Base-by-base conservation (phyloP, 2,113 vertebrate species). In the Cromileptes altivelis region DNA sequence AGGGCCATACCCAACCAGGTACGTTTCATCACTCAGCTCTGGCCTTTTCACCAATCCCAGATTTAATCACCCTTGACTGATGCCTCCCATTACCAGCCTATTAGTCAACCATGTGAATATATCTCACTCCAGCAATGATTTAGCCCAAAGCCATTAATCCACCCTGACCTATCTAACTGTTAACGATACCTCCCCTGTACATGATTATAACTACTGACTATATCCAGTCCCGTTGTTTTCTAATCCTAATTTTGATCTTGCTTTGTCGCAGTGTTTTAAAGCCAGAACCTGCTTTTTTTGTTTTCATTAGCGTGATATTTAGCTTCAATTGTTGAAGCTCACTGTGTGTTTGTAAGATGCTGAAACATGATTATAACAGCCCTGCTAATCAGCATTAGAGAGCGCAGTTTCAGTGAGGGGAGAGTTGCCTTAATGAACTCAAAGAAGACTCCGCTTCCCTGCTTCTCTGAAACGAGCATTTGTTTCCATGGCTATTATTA, bases 1-100 rank as follows among this genome's bases (percentile, higher is more conserved):
- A 95, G 97, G 62, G 96, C 97, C 47, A 93, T 98, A 67, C 97
- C 97, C 0, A 99, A 99, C 75, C 98, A 99, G 98, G 98, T 99
- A 98, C 14, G 47, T 78, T 70, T 75, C 3, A 47, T 72, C 42
- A 15, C 64, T 68, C 57, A 15, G 19, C 27, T 50, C 18, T 77
- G 70, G 37, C 75, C 27, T 82, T 85, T 85, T 79, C 80, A 86
- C n/a, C 47, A 81, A 25, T 86, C 56, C 45, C 71, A 89, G 13
- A 67, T 89, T 80, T 71, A 78, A 85, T 79, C 80, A 64, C 67
- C 78, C 61, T 33, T 60, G 56, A 84, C 53, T 55, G 62, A 91
- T 53, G 18, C n/a, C 64, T 77, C 77, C 73, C 69, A 84, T 88
- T 71, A 88, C 37, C 57, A 64, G 71, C 45, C 10, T 57, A 57